Evolutionary conservation across 1,140 invertebrate genomes (phyloP).

Genomic region (Pararge aegeria): DNA sequence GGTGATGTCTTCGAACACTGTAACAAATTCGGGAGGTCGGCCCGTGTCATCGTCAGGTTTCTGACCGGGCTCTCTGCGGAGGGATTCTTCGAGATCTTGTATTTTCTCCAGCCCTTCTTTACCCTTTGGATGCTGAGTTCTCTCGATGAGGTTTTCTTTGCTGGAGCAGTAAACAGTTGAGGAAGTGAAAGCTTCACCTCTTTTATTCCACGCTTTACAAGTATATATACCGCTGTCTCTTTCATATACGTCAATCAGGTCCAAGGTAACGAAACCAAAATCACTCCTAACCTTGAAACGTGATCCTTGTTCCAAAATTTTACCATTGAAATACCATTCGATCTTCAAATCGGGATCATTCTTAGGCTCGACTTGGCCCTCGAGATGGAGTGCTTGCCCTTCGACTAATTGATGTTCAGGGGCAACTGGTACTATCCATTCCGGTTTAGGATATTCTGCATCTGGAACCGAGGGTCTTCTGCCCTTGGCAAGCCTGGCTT

Average conservation of each 20-base stretch:
- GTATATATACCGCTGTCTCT: conserved; percentile 97
- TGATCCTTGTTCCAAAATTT: conserved; percentile 90
- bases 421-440: conserved; percentile 91
- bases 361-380: conserved; percentile 96
- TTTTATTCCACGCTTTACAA: conserved; percentile 91
- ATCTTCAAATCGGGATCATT: conserved; percentile 97
- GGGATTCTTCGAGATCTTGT: conserved; percentile 92
- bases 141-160: conserved; percentile 91
- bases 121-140: conserved; percentile 95
- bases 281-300: conserved; percentile 94
- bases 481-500: conserved; percentile 85
- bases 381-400: conserved; percentile 93
- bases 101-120: conserved; percentile 94
- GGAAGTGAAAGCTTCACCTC: conserved; percentile 94
- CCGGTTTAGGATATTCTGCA: conserved; percentile 90
- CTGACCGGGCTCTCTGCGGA: conserved; percentile 85
- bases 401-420: conserved; percentile 93
- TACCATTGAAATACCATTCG: conserved; percentile 97
- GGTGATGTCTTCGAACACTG: conserved; percentile 89
- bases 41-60: conserved; percentile 87
- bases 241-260: conserved; percentile 93
- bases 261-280: conserved; percentile 95
- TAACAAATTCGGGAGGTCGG: conserved; percentile 92
- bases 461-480: conserved; percentile 84
- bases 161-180: conserved; percentile 91